Base-by-base conservation (phyloP, 2,888 invertebrate species). In the Bombyx huttoni region DNA sequence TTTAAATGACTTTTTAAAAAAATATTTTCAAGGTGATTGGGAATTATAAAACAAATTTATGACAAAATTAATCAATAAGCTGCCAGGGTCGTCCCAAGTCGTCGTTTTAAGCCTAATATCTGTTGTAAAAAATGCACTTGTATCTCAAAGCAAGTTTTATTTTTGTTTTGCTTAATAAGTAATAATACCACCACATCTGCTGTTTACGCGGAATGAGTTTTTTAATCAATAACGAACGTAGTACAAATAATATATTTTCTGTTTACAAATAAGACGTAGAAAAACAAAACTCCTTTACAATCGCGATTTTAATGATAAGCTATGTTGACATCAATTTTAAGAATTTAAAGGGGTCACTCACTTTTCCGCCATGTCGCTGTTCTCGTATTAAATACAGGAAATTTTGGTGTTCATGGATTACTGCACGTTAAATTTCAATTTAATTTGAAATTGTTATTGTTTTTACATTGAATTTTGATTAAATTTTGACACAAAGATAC, bases 401-500 rank as follows among this genome's bases (percentile, higher is more conserved):
- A 51, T 34, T 45, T 63, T 61, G 63, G 70, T 68, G 75, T 70
- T 73, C 81, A 86, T 86, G 76, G 72, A 78, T 74, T 74, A 66
- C 63, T 74, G 68, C 63, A 75, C 71, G 73, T 40, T 74, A 69
- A 73, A 77, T 73, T 75, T 10, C 40, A 10, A 40, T 3, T 63
- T 64, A 68, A 59, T 64, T 60, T 63, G 67, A 68, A 69, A 77
- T 67, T 80, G 70, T 76, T 79, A 67, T 73, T 75, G 72, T 76
- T 80, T 78, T 82, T 80, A 85, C 85, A 76, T 64, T 70, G 76
- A 86, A 85, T 83, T 86, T 85, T 76, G 78, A 81, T 80, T 66
- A 78, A 78, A 70, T 80, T 81, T 83, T 83, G 83, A 85, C 85
- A 81, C 81, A 81, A 75, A 24, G 24, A 5, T 24, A 24, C 24